Evolutionary conservation across 1,140 invertebrate genomes (phyloP), one percentile per base, ranked within the genome.

Genomic region (Leptinotarsa lineolata): DNA sequence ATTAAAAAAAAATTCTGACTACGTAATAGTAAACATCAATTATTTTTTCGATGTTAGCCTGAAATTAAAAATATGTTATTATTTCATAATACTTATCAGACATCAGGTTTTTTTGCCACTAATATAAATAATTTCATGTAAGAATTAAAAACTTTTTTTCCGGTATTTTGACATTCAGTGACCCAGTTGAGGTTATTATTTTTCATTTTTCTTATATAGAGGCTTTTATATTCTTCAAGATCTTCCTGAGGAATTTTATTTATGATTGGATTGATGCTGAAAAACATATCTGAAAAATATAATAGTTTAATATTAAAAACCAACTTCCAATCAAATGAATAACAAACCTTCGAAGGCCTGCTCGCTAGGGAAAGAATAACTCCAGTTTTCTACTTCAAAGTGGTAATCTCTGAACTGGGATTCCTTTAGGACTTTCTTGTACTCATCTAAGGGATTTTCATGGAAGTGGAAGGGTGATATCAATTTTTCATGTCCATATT

Each of bases 401-500:
- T n/a, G 13, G 22, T 22, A 15, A 63, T 18, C 20, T 2, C 2
- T 11, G 22, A 63, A 63, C 20, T 2, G 16, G 3, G 20, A 16
- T 3, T 63, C 22, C 6, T 15, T 13, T 20, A 63, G 5, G 4
- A 22, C 12, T 63, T 63, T 63, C 3, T 63, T 15, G 12, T 24
- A 63, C 11, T 24, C 60, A 3, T 63, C 1, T 4, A 18, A 20
- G 6, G 20, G 20, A 24, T 63, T 63, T 63, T 63, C 22, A 0
- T 63, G 21, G 20, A 63, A 18, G 12, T 22, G 22, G 60, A 22
- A 63, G 4, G 60, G 60, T 63, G 60, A 63, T 24, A 63, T 20
- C 20, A 63, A 3, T 22, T 20, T 22, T 63, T 63, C 60, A 22
- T 63, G 60, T 18, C n/a, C 60, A 63, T 63, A 63, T 63, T 21